phyloP scores from a whole-genome alignment of 2,888 invertebrate species.

The Tinea semifulvella region DNA sequence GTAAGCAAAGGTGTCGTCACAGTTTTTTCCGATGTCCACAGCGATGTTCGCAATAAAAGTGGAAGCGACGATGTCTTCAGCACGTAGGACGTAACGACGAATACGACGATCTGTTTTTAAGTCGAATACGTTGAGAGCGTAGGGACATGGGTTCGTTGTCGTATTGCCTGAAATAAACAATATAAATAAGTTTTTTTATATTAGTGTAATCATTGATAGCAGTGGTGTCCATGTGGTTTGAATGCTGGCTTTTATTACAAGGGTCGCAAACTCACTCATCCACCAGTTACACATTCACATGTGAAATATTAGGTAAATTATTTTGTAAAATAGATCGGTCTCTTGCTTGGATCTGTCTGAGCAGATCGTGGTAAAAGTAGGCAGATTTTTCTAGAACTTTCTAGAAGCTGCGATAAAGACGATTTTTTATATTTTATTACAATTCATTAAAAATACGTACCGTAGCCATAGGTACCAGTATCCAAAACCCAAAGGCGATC shows the following conservation, averaged over 20 bases:
- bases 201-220: too few relatives aligned
- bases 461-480: constrained; percentile 84
- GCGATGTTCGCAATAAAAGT: constrained; percentile 89
- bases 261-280: too few relatives aligned
- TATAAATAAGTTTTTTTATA: neutral
- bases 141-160: constrained; percentile 81
- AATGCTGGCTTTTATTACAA: too few relatives aligned
- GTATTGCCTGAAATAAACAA: constrained; percentile 50
- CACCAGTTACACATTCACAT: too few relatives aligned
- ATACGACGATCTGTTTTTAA: constrained; percentile 76
- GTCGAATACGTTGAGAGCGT: constrained; percentile 80
- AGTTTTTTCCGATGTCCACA: constrained; percentile 78
- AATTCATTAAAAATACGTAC: constrained; percentile 30
- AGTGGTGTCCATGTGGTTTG: too few relatives aligned
- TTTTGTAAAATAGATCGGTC: too few relatives aligned
- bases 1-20: constrained; percentile 82
- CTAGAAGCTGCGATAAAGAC: too few relatives aligned
- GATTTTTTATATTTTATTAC: too few relatives aligned
- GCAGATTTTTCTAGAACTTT: too few relatives aligned
- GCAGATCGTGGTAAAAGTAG: too few relatives aligned
- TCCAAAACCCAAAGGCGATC: constrained; percentile 86
- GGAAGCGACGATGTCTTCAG: constrained; percentile 77
- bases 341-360: too few relatives aligned
- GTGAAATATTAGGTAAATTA: too few relatives aligned
- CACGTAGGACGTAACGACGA: constrained; percentile 72